Percentiles rank a stretch among this genome's conserved stretches.
Evolutionary conservation across 1,140 invertebrate genomes (phyloP).

Genomic region (Dinoponera quadriceps): DNA sequence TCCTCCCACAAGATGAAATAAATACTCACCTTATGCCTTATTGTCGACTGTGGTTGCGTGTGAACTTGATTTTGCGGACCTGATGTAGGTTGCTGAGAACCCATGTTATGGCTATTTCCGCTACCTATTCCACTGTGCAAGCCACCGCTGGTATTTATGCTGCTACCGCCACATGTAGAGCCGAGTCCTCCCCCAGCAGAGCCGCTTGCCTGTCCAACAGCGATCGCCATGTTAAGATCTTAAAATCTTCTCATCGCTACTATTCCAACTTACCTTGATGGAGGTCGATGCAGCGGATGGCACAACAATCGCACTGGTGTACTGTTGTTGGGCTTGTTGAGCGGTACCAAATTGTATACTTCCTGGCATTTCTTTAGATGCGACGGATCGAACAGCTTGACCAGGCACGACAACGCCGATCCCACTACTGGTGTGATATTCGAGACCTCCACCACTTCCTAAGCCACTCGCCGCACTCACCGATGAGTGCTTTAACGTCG

Average conservation of each 20-base stretch:
- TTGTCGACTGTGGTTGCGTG: slow-evolving; percentile 80
- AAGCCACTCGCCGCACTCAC: slow-evolving; percentile 81
- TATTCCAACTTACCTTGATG: slow-evolving; percentile 81
- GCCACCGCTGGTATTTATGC: slow-evolving; percentile 76
- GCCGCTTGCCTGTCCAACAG: slow-evolving; percentile 72
- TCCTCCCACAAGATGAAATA: slow-evolving; percentile 11
- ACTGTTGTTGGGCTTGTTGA: slow-evolving; percentile 84
- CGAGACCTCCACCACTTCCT: slow-evolving; percentile 73
- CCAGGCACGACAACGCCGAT: slow-evolving; percentile 83
- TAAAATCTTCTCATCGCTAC: no score
- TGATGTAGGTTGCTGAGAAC: slow-evolving; percentile 80
- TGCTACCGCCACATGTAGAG: slow-evolving; percentile 80
- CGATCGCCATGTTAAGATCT: no score
- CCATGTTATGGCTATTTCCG: slow-evolving; percentile 80
- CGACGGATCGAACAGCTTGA: slow-evolving; percentile 82
- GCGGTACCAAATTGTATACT: slow-evolving; percentile 83
- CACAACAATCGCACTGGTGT: slow-evolving; percentile 84
- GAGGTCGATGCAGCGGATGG: slow-evolving; percentile 82
- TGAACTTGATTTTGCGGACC: slow-evolving; percentile 81
- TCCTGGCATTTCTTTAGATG: slow-evolving; percentile 84
- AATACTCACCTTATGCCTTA: slow-evolving; percentile 80
- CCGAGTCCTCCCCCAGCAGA: slow-evolving; percentile 73
- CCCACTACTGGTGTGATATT: slow-evolving; percentile 81
- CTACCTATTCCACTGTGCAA: slow-evolving; percentile 80
- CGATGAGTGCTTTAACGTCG: slow-evolving; percentile 83